Base-by-base conservation (phyloP, 1,140 invertebrate genomes). In the Drosophila nigrodunni region DNA sequence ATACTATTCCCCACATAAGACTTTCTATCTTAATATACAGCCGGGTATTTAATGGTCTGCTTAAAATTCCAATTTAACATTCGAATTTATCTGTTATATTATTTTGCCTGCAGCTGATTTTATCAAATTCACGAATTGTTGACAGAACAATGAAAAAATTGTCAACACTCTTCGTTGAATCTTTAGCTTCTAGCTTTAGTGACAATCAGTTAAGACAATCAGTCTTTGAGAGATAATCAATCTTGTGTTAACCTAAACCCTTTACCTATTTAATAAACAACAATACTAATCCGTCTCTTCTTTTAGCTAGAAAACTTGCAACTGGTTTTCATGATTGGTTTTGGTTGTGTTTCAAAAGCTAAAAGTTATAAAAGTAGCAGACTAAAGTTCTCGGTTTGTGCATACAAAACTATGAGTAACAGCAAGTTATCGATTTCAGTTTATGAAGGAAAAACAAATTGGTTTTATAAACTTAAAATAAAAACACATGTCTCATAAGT, bases 151-250 rank as follows among this genome's bases (percentile, higher is more conserved):
- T 41, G 54, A 5, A 41, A 41, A 43, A 41, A 4, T 7, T 57
- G 54, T 43, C 54, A n/a, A 25, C 10, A 25, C 5, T 30, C 25
- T 50, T 30, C n/a, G 11, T 54, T 13, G 34, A 54, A 35, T 34
- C 7, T 35, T 25, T 35, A 52, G 18, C 2, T 21, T 21, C 18
- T 21, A 21, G 18, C 18, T 21, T 21, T 2, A 21, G 18, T 21
- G 2, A 21, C 18, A 21, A 21, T 21, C 18, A 21, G 18, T 21
- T 21, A 21, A 52, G 10, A 35, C 30, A 52, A 15, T 52, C 11
- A 50, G 18, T 43, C 21, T 41, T 44, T 43, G 3, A 34, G n/a
- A 46, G 57, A 59, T 59, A 59, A 59, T 60, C n/a, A 46, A 60
- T 60, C 41, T 46, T 46, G 34, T 34, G 41, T 30, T 37, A 18